Evolutionary conservation across 2,797 vertebrate genomes (phyloP), one percentile per base, ranked within the genome.

Genomic region (Avahi laniger): DNA sequence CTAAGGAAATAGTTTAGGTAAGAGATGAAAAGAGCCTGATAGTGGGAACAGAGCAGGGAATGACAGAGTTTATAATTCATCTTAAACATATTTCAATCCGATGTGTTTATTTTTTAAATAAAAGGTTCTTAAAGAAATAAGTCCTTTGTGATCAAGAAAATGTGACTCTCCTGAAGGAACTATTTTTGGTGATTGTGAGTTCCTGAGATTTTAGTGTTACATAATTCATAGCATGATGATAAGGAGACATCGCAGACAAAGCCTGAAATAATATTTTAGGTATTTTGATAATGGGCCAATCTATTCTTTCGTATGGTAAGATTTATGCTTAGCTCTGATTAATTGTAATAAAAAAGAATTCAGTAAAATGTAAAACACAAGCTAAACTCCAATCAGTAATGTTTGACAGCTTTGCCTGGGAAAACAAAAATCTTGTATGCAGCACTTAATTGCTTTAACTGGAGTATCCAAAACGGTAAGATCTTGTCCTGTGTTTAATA

Each of bases 251-350:
- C 52, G 41, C 90, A n/a, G 35, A 75, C 22, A 67, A 83, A 75
- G 46, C 69, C 4, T 92, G 46, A 93, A 90, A 91, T 72, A 65
- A 76, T 63, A 87, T 26, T 76, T 72, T n/a, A 95, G 54, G 54
- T 78, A 92, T 96, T 93, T 89, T 92, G 72, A 87, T 73, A 92
- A 96, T 5, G 33, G 38, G 20, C 43, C 86, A 76, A 20, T 13
- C 26, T 83, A 88, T 89, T 75, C 50, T 96, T 91, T 48, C 97
- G 82, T 95, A 83, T 95, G 96, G 96, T 97, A 98, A 98, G 97
- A 84, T 97, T 97, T 97, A 95, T 92, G 94, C 95, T 97, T 97
- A 97, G 89, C 95, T 97, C 97, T 98, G 97, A 98, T 98, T 98
- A 97, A 98, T 96, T 98, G 89, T 97, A 97, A 98, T 98, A 96